Base-by-base conservation (phyloP, 2,888 invertebrate genomes). In the Julus scanicus region DNA sequence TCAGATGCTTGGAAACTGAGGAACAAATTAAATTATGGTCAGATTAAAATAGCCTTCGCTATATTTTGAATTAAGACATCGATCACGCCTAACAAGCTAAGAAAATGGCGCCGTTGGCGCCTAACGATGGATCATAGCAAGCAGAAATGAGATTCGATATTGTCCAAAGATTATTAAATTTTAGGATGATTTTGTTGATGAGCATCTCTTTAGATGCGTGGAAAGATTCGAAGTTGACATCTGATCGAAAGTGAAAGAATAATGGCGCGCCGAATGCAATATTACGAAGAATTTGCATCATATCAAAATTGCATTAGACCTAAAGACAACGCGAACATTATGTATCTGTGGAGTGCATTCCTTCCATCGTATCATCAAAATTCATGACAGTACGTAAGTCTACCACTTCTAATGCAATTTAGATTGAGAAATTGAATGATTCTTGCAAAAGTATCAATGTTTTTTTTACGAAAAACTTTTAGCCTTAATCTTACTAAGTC, bases 41-140 rank as follows among this genome's bases (percentile, higher is more conserved):
- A 71, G 71, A 71, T 71, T 71, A 71, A 71, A 71, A 29, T 71
- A 71, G 71, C 71, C 71, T 1, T 71, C 71, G 20, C 71, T 20
- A 71, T 71, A 71, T 29, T 71, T 71, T 71, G 71, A 71, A 71
- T 71, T 71, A 71, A 71, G 71, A 71, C 71, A 71, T 71, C 71
- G 71, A 71, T 71, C 71, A 71, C 71, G 71, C 71, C 71, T 29
- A 71, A 71, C 29, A 71, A 71, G 71, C 20, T 11, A 71, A 71
- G 71, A 29, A 71, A 29, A 29, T 29, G 71, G 20, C 29, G 63
- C 63, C 20, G 13, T 29, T 71, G 71, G 71, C 71, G 71, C 71
- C 71, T 71, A 44, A 44, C 44, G 44, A 44, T 44, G 44, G 71
- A 8, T 9, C 29, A 71, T 9, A 20, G 71, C n/a, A 8, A 5